Evolutionary conservation across 2,888 invertebrate species (phyloP).

Genomic region (Drosophila tripunctata): DNA sequence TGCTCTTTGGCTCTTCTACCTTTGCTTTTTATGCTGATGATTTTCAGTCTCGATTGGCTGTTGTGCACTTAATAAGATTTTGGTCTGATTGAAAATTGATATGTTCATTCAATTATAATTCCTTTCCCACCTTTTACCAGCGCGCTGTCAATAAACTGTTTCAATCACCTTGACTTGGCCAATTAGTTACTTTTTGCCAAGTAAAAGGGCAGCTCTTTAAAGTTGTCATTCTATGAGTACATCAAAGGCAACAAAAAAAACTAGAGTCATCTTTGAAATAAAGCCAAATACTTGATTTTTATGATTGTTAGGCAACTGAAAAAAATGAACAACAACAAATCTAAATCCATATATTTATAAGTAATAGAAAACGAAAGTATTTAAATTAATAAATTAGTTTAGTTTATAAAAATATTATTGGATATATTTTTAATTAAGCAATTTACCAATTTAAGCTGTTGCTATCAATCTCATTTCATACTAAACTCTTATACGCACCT

Average conservation of each 20-base stretch:
- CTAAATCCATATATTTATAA: too few species aligned
- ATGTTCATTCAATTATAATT: conserved; percentile 75
- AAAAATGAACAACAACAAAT: too few species aligned
- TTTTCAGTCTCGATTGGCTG: conserved; percentile 9
- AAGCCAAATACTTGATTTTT: background rate
- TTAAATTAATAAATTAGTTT: too few species aligned
- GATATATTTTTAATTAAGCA: too few species aligned
- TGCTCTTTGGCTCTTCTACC: background rate
- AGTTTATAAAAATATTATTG: too few species aligned
- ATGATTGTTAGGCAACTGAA: background rate
- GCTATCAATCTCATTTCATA: background rate
- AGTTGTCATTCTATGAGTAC: background rate
- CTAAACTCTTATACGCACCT: background rate
- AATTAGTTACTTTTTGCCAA: conserved; percentile 25
- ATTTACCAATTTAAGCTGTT: too few species aligned
- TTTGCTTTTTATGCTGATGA: background rate
- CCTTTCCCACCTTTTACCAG: conserved; percentile 27
- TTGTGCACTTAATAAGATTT: conserved; percentile 70
- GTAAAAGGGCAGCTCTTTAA: conserved; percentile 17
- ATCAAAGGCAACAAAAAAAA: background rate
- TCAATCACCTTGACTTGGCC: conserved; percentile 2
- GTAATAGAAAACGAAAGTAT: too few species aligned
- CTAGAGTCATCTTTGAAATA: conserved; percentile 3
- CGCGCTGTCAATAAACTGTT: conserved; percentile 70
- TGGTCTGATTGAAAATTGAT: conserved; percentile 72